These are phyloP conservation scores for Tupiocoris notatus DNA, from an alignment of 2,888 invertebrate genomes.

Conservation along the genomic window DNA sequence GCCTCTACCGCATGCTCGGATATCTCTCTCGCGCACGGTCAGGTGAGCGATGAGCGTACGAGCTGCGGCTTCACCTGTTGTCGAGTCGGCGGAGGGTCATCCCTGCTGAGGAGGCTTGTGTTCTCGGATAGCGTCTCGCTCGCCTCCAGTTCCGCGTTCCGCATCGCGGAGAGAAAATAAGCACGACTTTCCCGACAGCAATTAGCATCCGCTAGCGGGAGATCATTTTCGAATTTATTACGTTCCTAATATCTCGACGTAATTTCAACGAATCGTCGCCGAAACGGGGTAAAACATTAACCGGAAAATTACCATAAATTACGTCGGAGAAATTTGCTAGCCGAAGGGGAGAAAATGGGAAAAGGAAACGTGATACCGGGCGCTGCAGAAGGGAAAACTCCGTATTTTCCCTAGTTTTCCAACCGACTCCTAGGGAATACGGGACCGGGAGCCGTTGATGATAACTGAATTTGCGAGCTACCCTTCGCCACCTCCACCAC, in stretches of 20 bases:
- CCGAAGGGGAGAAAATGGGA: not conserved
- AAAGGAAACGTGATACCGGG: not conserved
- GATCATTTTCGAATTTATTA: too few species aligned
- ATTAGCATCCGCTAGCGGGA: too few species aligned
- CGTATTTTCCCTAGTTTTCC: not conserved
- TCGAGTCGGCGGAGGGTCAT: not conserved
- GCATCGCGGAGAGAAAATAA: not conserved
- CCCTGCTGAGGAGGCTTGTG: not conserved
- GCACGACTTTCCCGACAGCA: not conserved
- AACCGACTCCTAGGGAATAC: conserved; percentile 48
- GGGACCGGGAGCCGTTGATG: conserved; percentile 5
- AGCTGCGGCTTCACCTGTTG: not conserved
- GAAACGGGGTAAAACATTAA: not conserved
- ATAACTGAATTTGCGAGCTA: conserved; percentile 22
- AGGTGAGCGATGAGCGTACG: too few species aligned
- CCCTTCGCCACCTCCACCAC: too few species aligned
- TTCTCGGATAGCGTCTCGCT: not conserved
- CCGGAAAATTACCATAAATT: not conserved
- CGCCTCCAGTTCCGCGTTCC: not conserved
- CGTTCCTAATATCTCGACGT: too few species aligned
- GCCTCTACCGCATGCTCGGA: not conserved
- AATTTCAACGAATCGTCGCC: too few species aligned
- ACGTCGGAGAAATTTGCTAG: not conserved
- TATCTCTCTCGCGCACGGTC: not conserved
- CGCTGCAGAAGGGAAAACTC: not conserved